phyloP scores from a whole-genome alignment of 2,888 invertebrate species.

The Parthenolecanium corni region DNA sequence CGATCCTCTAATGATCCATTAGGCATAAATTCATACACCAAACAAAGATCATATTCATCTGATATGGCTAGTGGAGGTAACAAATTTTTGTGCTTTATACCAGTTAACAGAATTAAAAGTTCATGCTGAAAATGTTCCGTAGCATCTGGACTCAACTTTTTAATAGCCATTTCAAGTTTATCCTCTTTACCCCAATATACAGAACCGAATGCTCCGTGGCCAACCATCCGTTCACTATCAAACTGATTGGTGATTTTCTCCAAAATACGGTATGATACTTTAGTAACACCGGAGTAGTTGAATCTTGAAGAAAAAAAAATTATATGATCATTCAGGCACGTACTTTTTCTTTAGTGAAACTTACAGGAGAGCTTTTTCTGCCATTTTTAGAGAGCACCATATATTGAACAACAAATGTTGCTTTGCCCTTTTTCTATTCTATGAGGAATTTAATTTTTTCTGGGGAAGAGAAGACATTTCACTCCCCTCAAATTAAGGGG shows the following conservation, averaged over 20 bases:
- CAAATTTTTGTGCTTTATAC: constrained; percentile 53
- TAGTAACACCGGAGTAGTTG: no score
- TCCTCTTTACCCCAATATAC: constrained; percentile 45
- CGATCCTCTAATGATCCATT: constrained; percentile 62
- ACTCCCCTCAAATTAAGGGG: no score
- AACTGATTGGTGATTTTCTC: constrained; percentile 46
- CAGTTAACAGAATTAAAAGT: constrained; percentile 45
- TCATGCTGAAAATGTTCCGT: constrained; percentile 51
- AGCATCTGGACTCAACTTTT: constrained; percentile 43
- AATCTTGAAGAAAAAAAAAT: no score
- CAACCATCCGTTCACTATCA: constrained; percentile 42
- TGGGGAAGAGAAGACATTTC: no score
- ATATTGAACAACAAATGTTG: no score
- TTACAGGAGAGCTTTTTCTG: no score
- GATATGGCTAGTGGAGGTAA: constrained; percentile 63
- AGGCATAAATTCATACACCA: constrained; percentile 62
- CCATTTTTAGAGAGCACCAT: no score
- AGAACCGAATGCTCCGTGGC: constrained; percentile 58
- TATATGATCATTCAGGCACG: no score
- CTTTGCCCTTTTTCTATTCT: no score
- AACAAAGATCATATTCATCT: constrained; percentile 56
- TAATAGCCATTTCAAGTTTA: constrained; percentile 46
- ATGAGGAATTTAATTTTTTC: no score
- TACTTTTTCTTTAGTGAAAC: no score
- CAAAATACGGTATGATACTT: constrained; percentile 43